Evolutionary conservation across 2,797 vertebrate species (phyloP), one percentile per base, ranked within the genome.

Genomic region (Eutrigla gurnardus): DNA sequence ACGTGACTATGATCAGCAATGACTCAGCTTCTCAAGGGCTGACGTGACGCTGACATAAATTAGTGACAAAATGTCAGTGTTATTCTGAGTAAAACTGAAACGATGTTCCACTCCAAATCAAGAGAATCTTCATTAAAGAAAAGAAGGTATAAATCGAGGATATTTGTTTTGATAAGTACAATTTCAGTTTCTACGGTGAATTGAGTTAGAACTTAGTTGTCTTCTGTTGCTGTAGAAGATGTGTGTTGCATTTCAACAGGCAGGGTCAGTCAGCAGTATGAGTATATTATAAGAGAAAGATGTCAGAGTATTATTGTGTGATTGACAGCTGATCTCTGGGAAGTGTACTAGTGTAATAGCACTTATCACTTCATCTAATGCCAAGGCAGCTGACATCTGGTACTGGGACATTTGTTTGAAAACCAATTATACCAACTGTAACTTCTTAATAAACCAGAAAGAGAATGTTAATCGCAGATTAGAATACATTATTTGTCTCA

Each of bases 271-370:
- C 15, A 42, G 35, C 36, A 59, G 4, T 42, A 49, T 53, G 36
- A 9, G 14, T n/a, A n/a, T n/a, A n/a, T n/a, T n/a, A 53, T 42
- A 65, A 53, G 25, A 18, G 25, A 55, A 49, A 65, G 6, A 65
- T 17, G 25, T 33, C 6, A 18, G 39, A 61, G 25, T 33, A 13
- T 25, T 45, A 2, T 2, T 13, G 46, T 52, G 45, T 78, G 64
- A 81, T 62, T 75, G 78, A 72, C 75, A 36, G 61, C 14, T 25
- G 50, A 62, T 59, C 50, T 73, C 35, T 73, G 50, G 64, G 13
- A 60, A 66, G 45, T 14, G 54, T 3, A 25, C 25, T 25, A 11
- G 52, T 14, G 42, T 7, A 9, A 14, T 32, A 65, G 32, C 71
- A 10, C 15, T 42, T 15, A 55, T 60, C 18, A 62, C 9, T 35